phyloP scores from a whole-genome alignment of 2,797 vertebrate genomes.

The Chrysocyon brachyurus region DNA sequence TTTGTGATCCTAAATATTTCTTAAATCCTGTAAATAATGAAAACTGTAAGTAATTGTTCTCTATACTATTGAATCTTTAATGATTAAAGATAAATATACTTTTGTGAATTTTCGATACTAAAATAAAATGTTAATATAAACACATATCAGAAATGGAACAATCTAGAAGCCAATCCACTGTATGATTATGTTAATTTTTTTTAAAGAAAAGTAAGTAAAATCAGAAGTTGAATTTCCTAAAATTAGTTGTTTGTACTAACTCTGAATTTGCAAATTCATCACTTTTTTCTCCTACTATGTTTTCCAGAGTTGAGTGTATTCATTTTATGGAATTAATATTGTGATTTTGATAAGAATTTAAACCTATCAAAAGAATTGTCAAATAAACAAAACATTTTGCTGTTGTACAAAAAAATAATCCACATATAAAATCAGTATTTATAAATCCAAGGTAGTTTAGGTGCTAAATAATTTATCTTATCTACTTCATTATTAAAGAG shows the following conservation, averaged over 20 bases:
- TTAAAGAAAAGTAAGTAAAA: constrained; percentile 6
- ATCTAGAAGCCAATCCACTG: neutral
- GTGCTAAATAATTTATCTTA: neutral
- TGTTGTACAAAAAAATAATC: neutral
- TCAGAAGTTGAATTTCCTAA: neutral
- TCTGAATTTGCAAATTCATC: neutral
- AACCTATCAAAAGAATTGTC: neutral
- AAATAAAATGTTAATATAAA: constrained; percentile 30
- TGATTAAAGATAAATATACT: neutral
- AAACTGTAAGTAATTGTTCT: neutral
- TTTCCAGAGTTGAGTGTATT: neutral
- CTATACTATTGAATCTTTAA: neutral
- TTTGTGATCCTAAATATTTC: constrained; percentile 1
- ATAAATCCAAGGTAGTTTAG: neutral
- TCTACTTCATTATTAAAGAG: neutral
- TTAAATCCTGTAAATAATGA: neutral
- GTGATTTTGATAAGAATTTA: constrained; percentile 41
- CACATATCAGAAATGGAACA: neutral
- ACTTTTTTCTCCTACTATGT: neutral
- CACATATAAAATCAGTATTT: neutral
- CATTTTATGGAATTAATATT: neutral
- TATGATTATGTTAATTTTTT: neutral
- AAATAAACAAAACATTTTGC: constrained; percentile 5
- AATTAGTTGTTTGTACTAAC: neutral
- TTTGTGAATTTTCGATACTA: neutral